A percentile compares a stretch with the other conserved stretches of the same genome.
Evolutionary conservation across 2,797 vertebrate genomes (phyloP).

Genomic region (Mionectes olivaceus): DNA sequence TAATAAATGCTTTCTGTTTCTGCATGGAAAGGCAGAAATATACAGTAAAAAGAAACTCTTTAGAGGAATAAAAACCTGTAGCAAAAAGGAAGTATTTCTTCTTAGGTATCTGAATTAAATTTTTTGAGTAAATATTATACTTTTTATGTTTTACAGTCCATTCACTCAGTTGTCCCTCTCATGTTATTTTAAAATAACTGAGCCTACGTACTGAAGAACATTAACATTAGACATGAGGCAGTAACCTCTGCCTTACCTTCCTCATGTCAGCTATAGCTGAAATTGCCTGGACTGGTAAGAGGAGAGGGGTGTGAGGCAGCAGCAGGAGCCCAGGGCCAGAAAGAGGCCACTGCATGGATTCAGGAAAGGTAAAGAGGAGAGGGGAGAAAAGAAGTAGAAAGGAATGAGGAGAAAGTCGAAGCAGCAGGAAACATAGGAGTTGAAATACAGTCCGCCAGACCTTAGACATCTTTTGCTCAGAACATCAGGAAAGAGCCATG

Average conservation of each 20-base stretch:
- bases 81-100: background rate
- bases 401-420: background rate
- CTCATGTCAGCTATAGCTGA: background rate
- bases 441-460: background rate
- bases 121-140: background rate
- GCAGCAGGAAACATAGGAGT: background rate
- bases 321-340: background rate
- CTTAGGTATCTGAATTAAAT: background rate
- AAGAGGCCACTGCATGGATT: background rate
- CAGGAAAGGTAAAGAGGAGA: background rate
- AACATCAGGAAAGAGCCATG: background rate
- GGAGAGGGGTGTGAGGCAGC: background rate
- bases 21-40: background rate
- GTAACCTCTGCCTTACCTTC: background rate
- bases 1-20: background rate
- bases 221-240: background rate
- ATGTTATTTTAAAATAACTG: background rate
- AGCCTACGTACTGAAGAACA: background rate
- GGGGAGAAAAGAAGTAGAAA: background rate
- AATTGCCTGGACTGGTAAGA: background rate
- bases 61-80: background rate
- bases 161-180: background rate
- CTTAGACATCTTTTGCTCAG: background rate
- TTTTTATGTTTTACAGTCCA: background rate
- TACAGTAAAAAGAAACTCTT: background rate